Evolutionary conservation across 2,888 invertebrate species (phyloP), one percentile per base, ranked within the genome.

Genomic region (Lacanobia wlatinum): DNA sequence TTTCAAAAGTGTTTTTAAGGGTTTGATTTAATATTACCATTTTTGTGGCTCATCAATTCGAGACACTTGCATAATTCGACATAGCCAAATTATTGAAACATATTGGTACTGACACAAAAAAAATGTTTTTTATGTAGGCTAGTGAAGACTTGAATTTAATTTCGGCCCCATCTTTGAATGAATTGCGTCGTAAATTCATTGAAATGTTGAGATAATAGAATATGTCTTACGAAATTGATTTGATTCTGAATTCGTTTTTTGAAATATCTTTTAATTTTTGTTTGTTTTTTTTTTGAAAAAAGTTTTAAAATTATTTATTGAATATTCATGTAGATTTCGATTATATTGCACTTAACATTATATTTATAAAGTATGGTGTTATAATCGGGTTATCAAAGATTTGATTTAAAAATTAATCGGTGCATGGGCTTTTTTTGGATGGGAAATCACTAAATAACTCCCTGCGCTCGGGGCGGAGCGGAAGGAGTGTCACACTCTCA

Each of bases 181-280:
- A 28, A 76, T 72, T 55, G 50, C 72, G 18, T 71, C 72, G 10
- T 72, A 72, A 70, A 76, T 46, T 76, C 53, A 60, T 71, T 55
- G 53, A 52, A 64, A 1, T 64, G 55, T 40, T 50, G 21, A 16
- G 38, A 50, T 56, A 76, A 61, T 38, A 46, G 28, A 77, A 62
- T 62, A 72, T 74, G 34, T 69, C 60, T 55, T 23, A 56, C 12
- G 21, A 71, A 64, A 38, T 71, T 55, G 53, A 55, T 43, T 38
- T 48, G 43, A 18, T 48, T 18, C 2, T 63, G 43, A 40, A 63
- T 50, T 28, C 28, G 8, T 14, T 58, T 62, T 50, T 46, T 28
- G 34, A 71, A 28, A 38, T 40, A 46, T 53, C 2, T 71, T 23
- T 67, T 43, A 48, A n/a, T 14, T 55, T 58, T 67, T 34, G 5